Base-by-base conservation (phyloP, 2,113 vertebrate species). In the Thomomys bottae region DNA sequence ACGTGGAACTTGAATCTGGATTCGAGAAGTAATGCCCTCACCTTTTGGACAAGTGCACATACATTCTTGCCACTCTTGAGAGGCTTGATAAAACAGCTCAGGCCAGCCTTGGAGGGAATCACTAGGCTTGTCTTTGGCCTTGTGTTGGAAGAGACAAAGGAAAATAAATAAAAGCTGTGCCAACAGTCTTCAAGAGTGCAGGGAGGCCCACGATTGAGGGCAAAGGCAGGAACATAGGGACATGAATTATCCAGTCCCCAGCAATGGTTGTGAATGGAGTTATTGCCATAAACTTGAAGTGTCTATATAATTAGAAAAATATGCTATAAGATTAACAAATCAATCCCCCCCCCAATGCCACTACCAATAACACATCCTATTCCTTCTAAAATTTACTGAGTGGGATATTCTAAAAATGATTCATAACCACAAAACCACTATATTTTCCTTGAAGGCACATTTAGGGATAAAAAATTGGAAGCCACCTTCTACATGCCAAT, bases 291-390 rank as follows among this genome's bases (percentile, higher is more conserved):
- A 67, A 38, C 11, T 73, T 81, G 20, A 86, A 73, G 61, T 49
- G 59, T 61, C 91, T 84, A 57, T 76, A 40, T 63, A 71, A 83
- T 32, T 4, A 72, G 23, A 36, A 75, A 94, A 80, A 77, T 57
- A 66, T 28, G 0, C 30, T 71, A 21, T 84, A 84, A 84, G 76
- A 71, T 67, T 49, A 59, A 5, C 66, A 17, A 20, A 77, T 71
- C 20, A 64, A 7, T 59, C 88, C 24, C 23, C 3, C 21, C 15
- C 42, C 10, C 9, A 17, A 76, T 14, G 23, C 21, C 26, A 8
- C 57, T 42, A 15, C 20, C 11, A 79, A 2, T 11, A 38, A n/a
- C 28, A 49, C 8, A 67, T n/a, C 14, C 32, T 63, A 4, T 49
- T 11, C 28, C 40, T 75, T 34, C 30, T 67, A 28, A 30, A 76